A percentile compares a stretch with the other conserved stretches of the same genome.
These are phyloP conservation scores for Sus cebifrons DNA, from an alignment of 2,797 vertebrate species.

Conservation along the genomic window DNA sequence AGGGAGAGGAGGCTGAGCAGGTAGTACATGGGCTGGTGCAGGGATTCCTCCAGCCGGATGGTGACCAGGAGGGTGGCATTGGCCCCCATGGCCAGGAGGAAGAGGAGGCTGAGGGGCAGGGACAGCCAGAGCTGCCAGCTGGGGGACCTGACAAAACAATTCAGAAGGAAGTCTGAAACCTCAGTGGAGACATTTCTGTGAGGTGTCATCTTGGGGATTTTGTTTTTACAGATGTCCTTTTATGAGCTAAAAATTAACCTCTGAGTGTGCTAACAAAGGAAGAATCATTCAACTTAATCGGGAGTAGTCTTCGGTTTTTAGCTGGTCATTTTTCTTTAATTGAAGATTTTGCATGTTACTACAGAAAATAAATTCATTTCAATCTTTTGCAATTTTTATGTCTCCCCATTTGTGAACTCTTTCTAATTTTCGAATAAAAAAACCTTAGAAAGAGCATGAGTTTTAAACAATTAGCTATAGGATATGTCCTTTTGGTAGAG, in stretches of 20 bases:
- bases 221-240: neutral
- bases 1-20: slow-evolving; percentile 84
- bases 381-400: neutral
- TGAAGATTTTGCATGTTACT: neutral
- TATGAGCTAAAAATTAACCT: neutral
- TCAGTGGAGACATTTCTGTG: slow-evolving; percentile 39
- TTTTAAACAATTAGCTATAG: neutral
- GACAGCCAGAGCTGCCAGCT: slow-evolving; percentile 44
- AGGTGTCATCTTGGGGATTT: neutral
- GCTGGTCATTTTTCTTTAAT: neutral
- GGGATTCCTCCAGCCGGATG: slow-evolving; percentile 80
- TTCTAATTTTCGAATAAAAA: neutral
- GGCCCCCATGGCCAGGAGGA: slow-evolving; percentile 87
- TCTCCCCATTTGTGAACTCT: neutral
- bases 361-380: neutral
- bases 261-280: neutral
- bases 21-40: slow-evolving; percentile 65
- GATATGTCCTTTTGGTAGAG: neutral
- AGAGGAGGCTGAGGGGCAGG: slow-evolving; percentile 72
- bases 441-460: neutral
- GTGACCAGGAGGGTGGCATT: slow-evolving; percentile 84
- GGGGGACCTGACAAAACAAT: slow-evolving; percentile 90
- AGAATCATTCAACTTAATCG: neutral
- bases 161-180: slow-evolving; percentile 88
- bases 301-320: neutral